Evolutionary conservation across 2,113 vertebrate species (phyloP).

Genomic region (Cryptotis parvus): DNA sequence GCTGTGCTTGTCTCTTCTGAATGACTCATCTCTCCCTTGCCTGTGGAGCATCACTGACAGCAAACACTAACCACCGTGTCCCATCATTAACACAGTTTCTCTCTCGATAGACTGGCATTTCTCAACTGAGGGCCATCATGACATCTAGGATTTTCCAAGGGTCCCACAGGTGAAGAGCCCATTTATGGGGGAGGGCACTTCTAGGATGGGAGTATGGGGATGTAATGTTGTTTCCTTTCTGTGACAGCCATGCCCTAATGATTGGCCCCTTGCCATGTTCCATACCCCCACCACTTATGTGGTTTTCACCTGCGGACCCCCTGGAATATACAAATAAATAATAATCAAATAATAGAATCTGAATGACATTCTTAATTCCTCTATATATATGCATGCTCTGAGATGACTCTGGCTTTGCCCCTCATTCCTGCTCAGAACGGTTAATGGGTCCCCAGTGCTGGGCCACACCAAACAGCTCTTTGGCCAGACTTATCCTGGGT

Average conservation of each 20-base stretch:
- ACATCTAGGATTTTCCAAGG: too few relatives aligned
- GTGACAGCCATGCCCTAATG: too few relatives aligned
- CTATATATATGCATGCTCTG: not conserved
- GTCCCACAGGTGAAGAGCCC: too few relatives aligned
- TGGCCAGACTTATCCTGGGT: not conserved
- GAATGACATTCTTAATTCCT: not conserved
- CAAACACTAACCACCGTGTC: not conserved
- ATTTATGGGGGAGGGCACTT: too few relatives aligned
- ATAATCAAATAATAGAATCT: too few relatives aligned
- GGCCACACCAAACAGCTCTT: not conserved
- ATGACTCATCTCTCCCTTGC: not conserved
- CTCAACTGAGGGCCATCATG: too few relatives aligned
- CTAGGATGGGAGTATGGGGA: too few relatives aligned
- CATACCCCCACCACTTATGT: too few relatives aligned
- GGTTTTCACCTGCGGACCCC: too few relatives aligned
- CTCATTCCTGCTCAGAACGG: not conserved
- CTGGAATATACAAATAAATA: too few relatives aligned
- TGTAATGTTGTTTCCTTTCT: too few relatives aligned
- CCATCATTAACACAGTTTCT: conserved; percentile 1
- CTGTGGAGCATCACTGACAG: not conserved
- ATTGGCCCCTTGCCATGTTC: too few relatives aligned
- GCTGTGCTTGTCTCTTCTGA: not conserved
- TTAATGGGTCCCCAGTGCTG: not conserved
- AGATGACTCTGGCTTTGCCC: not conserved
- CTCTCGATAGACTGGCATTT: not conserved